phyloP scores from a whole-genome alignment of 1,140 invertebrate species.

The Batillaria attramentaria region DNA sequence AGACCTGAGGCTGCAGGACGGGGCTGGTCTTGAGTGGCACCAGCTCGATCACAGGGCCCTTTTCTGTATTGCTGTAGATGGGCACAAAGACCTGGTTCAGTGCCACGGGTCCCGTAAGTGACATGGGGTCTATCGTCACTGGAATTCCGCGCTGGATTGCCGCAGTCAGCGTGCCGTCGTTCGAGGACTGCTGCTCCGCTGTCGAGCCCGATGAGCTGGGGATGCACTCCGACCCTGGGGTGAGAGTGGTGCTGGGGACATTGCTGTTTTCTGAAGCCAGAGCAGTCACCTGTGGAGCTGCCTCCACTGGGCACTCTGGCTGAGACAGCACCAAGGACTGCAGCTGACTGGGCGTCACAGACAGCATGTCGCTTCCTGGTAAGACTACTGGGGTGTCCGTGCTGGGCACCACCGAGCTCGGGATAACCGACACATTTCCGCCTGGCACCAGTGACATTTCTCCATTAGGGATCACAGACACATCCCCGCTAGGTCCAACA shows the following conservation, averaged over 20 bases:
- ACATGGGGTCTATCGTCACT: conserved; percentile 24
- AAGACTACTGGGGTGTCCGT: too few relatives aligned
- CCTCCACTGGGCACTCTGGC: background rate
- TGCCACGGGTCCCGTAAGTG: conserved; percentile 29
- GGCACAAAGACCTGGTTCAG: conserved; percentile 47
- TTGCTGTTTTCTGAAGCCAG: background rate
- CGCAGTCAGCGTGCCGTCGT: conserved; percentile 35
- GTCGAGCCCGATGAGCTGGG: too few relatives aligned
- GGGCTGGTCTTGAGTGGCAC: conserved; percentile 40
- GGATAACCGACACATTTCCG: background rate
- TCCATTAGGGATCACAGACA: too few relatives aligned
- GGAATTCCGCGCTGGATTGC: conserved; percentile 43
- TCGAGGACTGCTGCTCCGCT: background rate
- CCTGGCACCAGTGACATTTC: background rate
- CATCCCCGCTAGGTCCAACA: too few relatives aligned
- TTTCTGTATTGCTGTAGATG: conserved; percentile 45
- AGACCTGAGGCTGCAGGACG: conserved; percentile 13
- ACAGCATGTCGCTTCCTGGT: conserved; percentile 1
- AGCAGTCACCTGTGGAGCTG: background rate
- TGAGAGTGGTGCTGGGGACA: background rate
- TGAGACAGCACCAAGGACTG: conserved; percentile 19
- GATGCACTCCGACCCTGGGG: background rate
- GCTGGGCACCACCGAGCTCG: background rate
- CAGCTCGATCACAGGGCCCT: conserved; percentile 44
- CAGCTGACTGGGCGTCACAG: conserved; percentile 3